These are phyloP conservation scores for Charanyca ferruginea DNA, from an alignment of 2,888 invertebrate species.

Conservation along the genomic window DNA sequence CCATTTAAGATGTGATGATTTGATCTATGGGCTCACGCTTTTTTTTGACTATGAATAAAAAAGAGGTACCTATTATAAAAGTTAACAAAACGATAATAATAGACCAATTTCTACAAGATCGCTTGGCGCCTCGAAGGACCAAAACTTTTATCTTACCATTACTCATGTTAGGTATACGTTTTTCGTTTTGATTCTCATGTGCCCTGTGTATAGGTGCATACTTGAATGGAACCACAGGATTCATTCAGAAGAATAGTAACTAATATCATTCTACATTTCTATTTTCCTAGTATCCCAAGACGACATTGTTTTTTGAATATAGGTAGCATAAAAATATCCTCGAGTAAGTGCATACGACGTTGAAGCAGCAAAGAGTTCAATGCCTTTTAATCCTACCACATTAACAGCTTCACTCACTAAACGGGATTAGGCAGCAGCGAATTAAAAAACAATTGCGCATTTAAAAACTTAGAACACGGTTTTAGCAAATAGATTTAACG, in stretches of 20 bases:
- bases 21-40: background rate
- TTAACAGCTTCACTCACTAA: constrained; percentile 33
- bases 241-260: too few species aligned
- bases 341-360: background rate
- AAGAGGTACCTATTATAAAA: too few species aligned
- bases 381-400: constrained; percentile 40
- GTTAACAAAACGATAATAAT: too few species aligned
- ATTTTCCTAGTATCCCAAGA: too few species aligned
- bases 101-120: background rate
- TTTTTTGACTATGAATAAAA: background rate
- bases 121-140: background rate
- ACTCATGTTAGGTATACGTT: too few species aligned
- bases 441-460: constrained; percentile 33
- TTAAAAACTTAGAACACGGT: constrained; percentile 35
- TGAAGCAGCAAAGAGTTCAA: constrained; percentile 34
- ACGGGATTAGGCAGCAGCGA: constrained; percentile 26
- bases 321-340: too few species aligned
- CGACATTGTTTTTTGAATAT: too few species aligned
- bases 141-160: background rate
- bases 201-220: too few species aligned
- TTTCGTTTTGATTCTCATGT: too few species aligned
- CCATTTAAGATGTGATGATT: constrained; percentile 16
- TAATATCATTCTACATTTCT: too few species aligned
- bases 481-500: constrained; percentile 40
- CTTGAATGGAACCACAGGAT: too few species aligned